Conservation (phyloP, 2,888 invertebrate species). For the Drosophila dives region DNA sequence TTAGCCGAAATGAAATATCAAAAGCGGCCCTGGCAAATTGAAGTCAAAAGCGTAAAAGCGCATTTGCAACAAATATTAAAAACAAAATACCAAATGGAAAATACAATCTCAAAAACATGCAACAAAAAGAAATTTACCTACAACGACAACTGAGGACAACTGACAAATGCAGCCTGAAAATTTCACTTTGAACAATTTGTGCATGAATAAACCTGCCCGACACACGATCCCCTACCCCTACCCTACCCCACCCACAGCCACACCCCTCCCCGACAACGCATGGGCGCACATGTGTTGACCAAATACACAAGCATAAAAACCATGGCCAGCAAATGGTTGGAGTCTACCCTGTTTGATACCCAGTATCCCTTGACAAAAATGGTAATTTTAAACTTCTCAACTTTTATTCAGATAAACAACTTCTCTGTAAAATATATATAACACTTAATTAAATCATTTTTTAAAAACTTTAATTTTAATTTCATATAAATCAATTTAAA, state of each 20-base stretch:
- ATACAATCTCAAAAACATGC: slow-evolving; percentile 8
- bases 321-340: slow-evolving; percentile 26
- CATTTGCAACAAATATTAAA: slow-evolving; percentile 80
- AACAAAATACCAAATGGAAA: slow-evolving; percentile 54
- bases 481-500: background rate
- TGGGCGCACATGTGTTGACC: slow-evolving; percentile 47
- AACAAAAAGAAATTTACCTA: slow-evolving; percentile 3
- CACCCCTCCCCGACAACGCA: slow-evolving; percentile 18
- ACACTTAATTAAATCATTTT: background rate
- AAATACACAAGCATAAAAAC: slow-evolving; percentile 38
- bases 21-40: slow-evolving; percentile 67
- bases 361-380: background rate
- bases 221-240: slow-evolving; percentile 18
- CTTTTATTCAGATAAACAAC: background rate
- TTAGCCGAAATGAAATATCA: slow-evolving; percentile 72
- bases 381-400: background rate
- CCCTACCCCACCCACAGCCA: background rate
- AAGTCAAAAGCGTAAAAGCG: slow-evolving; percentile 83
- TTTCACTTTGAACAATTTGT: slow-evolving; percentile 82
- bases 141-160: slow-evolving; percentile 51
- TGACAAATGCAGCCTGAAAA: slow-evolving; percentile 71
- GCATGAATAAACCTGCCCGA: slow-evolving; percentile 77
- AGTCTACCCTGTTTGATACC: slow-evolving; percentile 5
- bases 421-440: background rate
- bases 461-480: background rate